Evolutionary conservation across 2,797 vertebrate genomes (phyloP), one percentile per base, ranked within the genome.

Genomic region (Scyliorhinus canicula): DNA sequence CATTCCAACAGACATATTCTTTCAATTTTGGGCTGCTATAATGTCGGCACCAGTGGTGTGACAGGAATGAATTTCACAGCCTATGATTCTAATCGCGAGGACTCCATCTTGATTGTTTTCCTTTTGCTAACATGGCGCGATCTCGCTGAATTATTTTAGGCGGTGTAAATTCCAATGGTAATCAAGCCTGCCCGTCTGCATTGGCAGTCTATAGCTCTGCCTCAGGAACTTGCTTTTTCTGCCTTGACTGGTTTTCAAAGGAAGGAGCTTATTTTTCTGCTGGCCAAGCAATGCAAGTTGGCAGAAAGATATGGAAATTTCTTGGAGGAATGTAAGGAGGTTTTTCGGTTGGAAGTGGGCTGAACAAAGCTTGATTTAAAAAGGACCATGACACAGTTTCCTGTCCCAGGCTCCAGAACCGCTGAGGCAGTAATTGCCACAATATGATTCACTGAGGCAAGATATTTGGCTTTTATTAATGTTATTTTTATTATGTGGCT

Each of bases 261-360:
- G 57, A 91, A 40, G 7, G 40, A n/a, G 60, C 40, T 90, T 91
- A 44, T 91, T 91, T 91, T 40, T 26, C 60, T 91, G n/a, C 1
- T 65, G 7, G 57, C 35, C 21, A 44, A 21, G 3, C 24, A 60
- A 60, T 90, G 31, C 86, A 90, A 90, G 55, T 94, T 65, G 88
- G 88, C 93, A 93, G 67, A 94, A 71, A 94, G 44, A 69, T 52
- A 52, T 94, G 93, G 65, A 94, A 93, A 52, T 71, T 26, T 94
- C 44, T 7, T 47, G 52, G 60, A 94, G 67, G 44, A 94, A 94
- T 74, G 67, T 94, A 44, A 65, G 40, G 24, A 52, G 28, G 16
- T 71, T 50, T 35, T 94, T 94, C 31, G 67, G 28, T 50, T 71
- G 47, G 47, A 31, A 16, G 67, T 71, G 24, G 65, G 50, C 44